Conservation (phyloP, 2,888 invertebrate species). For the Drosophila merina region DNA sequence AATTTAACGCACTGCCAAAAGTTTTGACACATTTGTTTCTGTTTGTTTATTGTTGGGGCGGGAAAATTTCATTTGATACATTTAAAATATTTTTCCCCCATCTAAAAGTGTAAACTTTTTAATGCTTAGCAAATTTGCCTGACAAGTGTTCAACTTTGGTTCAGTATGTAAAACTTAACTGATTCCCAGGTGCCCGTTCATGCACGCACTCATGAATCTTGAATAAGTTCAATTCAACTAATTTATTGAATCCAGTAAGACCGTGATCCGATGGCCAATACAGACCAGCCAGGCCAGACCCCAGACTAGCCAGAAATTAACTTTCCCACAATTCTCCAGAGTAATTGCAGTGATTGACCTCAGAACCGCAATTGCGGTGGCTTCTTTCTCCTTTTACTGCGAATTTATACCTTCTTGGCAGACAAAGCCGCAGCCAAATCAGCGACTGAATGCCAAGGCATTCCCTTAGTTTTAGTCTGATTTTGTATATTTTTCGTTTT, state of each 20-base stretch:
- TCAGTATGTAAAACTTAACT: slow-evolving; percentile 18
- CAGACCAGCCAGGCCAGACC: slow-evolving; percentile 10
- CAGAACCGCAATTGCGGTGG: slow-evolving; percentile 64
- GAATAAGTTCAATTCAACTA: slow-evolving; percentile 11
- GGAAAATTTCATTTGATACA: slow-evolving; percentile 58
- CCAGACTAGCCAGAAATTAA: slow-evolving; percentile 23
- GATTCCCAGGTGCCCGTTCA: slow-evolving; percentile 17
- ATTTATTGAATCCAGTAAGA: slow-evolving; percentile 14
- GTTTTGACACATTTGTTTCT: slow-evolving; percentile 58
- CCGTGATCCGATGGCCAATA: slow-evolving; percentile 7
- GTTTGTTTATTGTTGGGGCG: slow-evolving; percentile 12
- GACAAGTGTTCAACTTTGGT: slow-evolving; percentile 30
- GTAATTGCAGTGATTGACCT: slow-evolving; percentile 70
- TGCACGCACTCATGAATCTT: neutral
- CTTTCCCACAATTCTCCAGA: slow-evolving; percentile 34
- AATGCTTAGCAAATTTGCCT: slow-evolving; percentile 44
- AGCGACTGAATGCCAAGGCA: slow-evolving; percentile 54
- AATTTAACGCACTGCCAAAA: slow-evolving; percentile 64
- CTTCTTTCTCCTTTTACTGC: slow-evolving; percentile 18
- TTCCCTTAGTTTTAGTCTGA: neutral
- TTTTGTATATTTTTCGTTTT: slow-evolving; percentile 22
- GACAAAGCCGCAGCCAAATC: slow-evolving; percentile 59
- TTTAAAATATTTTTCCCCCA: slow-evolving; percentile 48
- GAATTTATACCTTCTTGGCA: slow-evolving; percentile 10
- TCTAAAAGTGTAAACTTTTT: slow-evolving; percentile 41